phyloP scores from a whole-genome alignment of 2,888 invertebrate genomes.

The Rhynchonema sp. region DNA sequence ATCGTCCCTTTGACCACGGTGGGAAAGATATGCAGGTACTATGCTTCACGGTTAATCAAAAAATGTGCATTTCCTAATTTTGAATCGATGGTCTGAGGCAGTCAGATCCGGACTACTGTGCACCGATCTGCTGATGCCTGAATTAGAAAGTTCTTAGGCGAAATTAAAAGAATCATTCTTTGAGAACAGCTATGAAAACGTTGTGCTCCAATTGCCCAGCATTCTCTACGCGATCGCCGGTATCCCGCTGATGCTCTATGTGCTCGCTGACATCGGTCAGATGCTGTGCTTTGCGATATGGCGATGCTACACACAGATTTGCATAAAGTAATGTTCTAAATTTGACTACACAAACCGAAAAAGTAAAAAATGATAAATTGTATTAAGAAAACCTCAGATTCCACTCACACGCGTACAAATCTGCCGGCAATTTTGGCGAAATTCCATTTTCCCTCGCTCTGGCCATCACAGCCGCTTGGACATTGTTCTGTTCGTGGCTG shows the following conservation, averaged over 20 bases:
- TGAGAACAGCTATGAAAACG: no score
- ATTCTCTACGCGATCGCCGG: constrained; percentile 78
- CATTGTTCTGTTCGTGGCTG: background rate
- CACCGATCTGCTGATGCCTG: no score
- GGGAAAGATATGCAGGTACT: no score
- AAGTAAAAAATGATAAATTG: background rate
- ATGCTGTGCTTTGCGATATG: constrained; percentile 38
- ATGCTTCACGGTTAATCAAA: no score
- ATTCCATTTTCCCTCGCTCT: background rate
- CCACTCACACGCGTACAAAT: background rate
- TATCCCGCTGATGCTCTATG: constrained; percentile 74
- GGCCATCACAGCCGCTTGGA: background rate
- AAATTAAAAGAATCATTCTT: no score
- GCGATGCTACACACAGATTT: background rate
- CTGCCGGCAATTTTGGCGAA: background rate
- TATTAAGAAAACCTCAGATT: background rate
- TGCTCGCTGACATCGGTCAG: constrained; percentile 79
- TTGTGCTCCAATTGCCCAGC: constrained; percentile 58
- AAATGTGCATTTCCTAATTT: no score
- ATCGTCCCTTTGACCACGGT: constrained; percentile 63
- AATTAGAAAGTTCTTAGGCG: no score
- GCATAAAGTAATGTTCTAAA: background rate
- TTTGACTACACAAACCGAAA: background rate
- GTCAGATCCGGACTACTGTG: no score
- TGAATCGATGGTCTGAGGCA: no score